phyloP scores from a whole-genome alignment of 1,140 invertebrate species.

The Eurosta solidaginis region DNA sequence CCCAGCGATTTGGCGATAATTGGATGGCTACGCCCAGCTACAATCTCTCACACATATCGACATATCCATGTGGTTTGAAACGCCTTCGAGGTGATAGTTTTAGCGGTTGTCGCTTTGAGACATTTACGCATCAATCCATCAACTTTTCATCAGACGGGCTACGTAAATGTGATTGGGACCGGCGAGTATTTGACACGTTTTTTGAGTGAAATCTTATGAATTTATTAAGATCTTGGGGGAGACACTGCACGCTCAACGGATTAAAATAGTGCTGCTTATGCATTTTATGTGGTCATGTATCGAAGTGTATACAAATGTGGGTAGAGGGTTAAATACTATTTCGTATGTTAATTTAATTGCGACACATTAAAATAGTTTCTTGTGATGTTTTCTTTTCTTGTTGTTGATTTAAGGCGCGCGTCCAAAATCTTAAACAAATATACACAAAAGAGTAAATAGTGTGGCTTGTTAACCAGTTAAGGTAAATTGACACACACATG shows the following conservation, averaged over 20 bases:
- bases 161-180: constrained; percentile 1
- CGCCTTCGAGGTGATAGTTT: constrained; percentile 5
- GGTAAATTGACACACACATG: not conserved
- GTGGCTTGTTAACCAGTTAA: constrained; percentile 7
- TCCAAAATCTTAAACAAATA: not conserved
- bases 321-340: not conserved
- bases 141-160: not conserved
- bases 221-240: not conserved
- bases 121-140: constrained; percentile 20
- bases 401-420: constrained; percentile 15
- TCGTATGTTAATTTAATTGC: constrained; percentile 32
- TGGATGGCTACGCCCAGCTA: not conserved
- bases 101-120: constrained; percentile 6
- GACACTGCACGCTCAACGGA: not conserved
- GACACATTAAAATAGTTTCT: constrained; percentile 32
- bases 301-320: not conserved
- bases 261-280: not conserved
- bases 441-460: constrained; percentile 8
- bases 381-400: constrained; percentile 11
- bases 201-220: not conserved
- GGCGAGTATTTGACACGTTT: not conserved
- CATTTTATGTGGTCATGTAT: too few species aligned
- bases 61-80: not conserved
- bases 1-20: constrained; percentile 5
- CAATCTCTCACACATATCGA: not conserved